Evolutionary conservation across 2,888 invertebrate genomes (phyloP).

Genomic region (Noctua pronuba): DNA sequence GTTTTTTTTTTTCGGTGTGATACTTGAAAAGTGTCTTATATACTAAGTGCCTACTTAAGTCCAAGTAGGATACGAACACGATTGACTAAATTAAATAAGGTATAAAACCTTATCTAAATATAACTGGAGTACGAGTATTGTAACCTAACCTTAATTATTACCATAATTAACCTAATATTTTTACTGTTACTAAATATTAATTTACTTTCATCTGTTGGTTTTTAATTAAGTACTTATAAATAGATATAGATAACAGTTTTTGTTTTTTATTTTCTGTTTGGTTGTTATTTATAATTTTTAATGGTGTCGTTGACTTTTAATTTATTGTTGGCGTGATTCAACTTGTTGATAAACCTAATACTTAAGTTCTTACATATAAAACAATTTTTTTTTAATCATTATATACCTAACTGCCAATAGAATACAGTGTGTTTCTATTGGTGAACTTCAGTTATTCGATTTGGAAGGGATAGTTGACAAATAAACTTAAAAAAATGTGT

Average conservation of each 20-base stretch:
- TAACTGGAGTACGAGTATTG: background rate
- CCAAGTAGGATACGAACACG: too few species aligned
- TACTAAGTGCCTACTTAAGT: background rate
- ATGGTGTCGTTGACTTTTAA: slow-evolving; percentile 6
- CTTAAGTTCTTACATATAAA: background rate
- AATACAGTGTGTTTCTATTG: background rate
- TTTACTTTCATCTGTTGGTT: background rate
- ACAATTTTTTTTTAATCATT: background rate
- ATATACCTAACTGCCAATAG: background rate
- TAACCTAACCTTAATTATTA: too few species aligned
- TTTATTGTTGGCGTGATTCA: background rate
- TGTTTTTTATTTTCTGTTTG: too few species aligned
- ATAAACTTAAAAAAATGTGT: background rate
- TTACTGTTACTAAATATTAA: background rate
- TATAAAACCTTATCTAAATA: background rate
- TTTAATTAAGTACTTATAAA: background rate
- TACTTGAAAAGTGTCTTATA: background rate
- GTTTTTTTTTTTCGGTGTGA: background rate
- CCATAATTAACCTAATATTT: background rate
- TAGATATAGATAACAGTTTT: background rate
- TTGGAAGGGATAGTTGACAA: background rate
- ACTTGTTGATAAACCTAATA: background rate
- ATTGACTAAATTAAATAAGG: background rate
- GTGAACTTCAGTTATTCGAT: background rate
- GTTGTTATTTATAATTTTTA: background rate